These are phyloP conservation scores for Lontra canadensis DNA, from an alignment of 2,113 vertebrate genomes.

Conservation along the genomic window DNA sequence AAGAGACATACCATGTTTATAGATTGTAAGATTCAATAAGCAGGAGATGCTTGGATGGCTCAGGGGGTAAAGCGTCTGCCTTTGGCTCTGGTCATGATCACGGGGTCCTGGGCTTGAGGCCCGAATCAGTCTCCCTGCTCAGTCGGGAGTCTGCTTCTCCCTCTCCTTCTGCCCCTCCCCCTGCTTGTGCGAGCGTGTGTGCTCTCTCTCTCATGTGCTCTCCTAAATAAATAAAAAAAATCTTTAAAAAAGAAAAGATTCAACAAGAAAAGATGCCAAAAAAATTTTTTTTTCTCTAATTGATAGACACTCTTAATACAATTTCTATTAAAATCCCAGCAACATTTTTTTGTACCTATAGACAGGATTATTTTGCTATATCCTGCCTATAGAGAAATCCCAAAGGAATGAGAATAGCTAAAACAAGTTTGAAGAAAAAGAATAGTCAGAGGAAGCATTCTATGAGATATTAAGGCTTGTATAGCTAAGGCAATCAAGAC, in stretches of 20 bases:
- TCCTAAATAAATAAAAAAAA: not conserved
- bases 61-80: not conserved
- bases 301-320: not conserved
- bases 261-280: not conserved
- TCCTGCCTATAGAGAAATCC: not conserved
- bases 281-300: not conserved
- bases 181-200: not conserved
- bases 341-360: not conserved
- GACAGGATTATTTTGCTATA: not conserved
- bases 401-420: not conserved
- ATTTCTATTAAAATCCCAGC: not conserved
- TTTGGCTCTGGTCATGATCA: not conserved
- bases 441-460: not conserved
- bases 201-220: not conserved
- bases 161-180: not conserved
- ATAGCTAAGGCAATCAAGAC: not conserved
- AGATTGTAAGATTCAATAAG: not conserved
- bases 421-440: not conserved
- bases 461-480: not conserved
- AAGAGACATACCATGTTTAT: not conserved
- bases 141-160: not conserved
- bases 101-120: not conserved
- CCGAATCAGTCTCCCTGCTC: not conserved
- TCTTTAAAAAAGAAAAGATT: not conserved
- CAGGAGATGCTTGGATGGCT: not conserved